A percentile compares a stretch with the other conserved stretches of the same genome.
These are phyloP conservation scores for Drosophila kuntzei DNA, from an alignment of 2,888 invertebrate species.

Conservation along the genomic window DNA sequence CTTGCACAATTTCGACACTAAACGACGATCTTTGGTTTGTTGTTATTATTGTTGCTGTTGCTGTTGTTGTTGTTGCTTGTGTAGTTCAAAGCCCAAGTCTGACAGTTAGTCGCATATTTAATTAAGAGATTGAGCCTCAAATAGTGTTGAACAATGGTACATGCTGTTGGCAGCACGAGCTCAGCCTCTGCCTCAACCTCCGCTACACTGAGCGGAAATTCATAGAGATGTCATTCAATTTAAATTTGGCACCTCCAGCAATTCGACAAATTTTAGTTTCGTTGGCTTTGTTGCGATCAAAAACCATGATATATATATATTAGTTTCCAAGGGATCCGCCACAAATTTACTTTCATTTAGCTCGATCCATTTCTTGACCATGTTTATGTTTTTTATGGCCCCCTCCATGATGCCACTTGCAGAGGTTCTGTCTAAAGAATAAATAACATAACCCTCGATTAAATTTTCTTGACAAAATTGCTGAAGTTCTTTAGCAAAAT, in stretches of 20 bases:
- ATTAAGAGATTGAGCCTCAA: slow-evolving; percentile 82
- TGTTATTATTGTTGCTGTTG: slow-evolving; percentile 36
- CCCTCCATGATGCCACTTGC: slow-evolving; percentile 24
- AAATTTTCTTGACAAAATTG: fast-evolving
- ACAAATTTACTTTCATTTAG: not conserved
- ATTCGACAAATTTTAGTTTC: not conserved
- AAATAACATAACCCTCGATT: slow-evolving; percentile 18
- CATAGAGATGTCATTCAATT: not conserved
- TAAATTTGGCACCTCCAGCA: not conserved
- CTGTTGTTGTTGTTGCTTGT: slow-evolving; percentile 22
- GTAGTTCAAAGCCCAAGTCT: slow-evolving; percentile 30
- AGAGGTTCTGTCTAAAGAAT: not conserved
- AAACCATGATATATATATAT: slow-evolving; percentile 9
- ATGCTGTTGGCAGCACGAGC: slow-evolving; percentile 72
- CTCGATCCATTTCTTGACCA: slow-evolving; percentile 21
- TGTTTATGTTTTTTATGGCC: not conserved
- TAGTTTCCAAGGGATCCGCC: not conserved
- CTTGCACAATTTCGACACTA: slow-evolving; percentile 82
- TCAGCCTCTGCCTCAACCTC: slow-evolving; percentile 26
- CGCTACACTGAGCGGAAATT: slow-evolving; percentile 56
- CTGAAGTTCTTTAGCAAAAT: not conserved
- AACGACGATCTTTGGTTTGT: slow-evolving; percentile 64
- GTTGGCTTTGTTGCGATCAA: not conserved
- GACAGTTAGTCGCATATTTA: slow-evolving; percentile 80
- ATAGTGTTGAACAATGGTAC: slow-evolving; percentile 80